Evolutionary conservation across 1,140 invertebrate species (phyloP).

Genomic region (Radopholus similis): DNA sequence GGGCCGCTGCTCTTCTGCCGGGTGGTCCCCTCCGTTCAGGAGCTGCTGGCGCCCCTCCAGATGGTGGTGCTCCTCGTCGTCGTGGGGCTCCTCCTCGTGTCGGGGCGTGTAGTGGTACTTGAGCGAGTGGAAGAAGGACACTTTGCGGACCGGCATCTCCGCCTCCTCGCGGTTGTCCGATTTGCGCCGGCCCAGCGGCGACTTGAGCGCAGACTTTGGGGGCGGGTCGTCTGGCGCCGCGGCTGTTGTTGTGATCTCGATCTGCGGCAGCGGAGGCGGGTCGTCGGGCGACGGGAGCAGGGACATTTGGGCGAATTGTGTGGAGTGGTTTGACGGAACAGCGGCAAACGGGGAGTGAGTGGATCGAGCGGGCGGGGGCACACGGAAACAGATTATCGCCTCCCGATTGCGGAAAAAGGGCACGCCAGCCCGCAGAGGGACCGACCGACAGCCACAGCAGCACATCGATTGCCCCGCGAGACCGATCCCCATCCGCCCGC

Average conservation of each 20-base stretch:
- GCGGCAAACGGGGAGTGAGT: background rate
- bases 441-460: too few relatives aligned
- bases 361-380: too few relatives aligned
- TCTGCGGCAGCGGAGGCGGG: background rate
- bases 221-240: background rate
- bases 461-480: too few relatives aligned
- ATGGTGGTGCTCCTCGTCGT: background rate
- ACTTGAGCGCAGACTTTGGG: constrained; percentile 10
- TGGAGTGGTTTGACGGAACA: background rate
- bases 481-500: too few relatives aligned
- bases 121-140: constrained; percentile 6
- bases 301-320: background rate
- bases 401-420: too few relatives aligned
- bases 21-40: background rate
- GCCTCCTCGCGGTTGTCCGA: background rate
- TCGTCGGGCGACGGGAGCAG: background rate
- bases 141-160: background rate
- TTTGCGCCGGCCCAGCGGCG: constrained; percentile 3
- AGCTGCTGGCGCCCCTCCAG: background rate
- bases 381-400: too few relatives aligned
- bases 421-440: too few relatives aligned
- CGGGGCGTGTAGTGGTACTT: constrained; percentile 19
- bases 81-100: background rate
- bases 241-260: background rate
- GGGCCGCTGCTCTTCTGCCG: background rate